phyloP scores from a whole-genome alignment of 2,113 vertebrate species.

The Lophura nycthemera region DNA sequence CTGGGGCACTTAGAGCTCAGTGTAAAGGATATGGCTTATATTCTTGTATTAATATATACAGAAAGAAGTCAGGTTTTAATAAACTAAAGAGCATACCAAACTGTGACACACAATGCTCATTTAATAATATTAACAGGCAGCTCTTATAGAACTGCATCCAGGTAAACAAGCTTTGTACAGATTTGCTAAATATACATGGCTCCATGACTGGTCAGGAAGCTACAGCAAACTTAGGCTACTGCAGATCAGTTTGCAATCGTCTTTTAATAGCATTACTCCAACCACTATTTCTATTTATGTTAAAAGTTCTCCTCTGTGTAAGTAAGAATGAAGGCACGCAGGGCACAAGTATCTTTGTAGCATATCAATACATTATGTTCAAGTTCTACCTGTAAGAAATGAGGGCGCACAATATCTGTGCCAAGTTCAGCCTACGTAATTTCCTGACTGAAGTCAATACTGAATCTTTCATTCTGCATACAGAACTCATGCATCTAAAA shows the following conservation, averaged over 20 bases:
- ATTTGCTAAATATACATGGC: fast-evolving
- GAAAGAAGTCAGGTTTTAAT: neutral
- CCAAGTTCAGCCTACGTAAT: too few species aligned
- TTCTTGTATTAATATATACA: neutral
- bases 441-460: too few species aligned
- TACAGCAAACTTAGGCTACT: neutral
- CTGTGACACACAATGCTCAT: neutral
- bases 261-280: neutral
- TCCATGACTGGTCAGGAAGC: neutral
- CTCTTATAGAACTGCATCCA: neutral
- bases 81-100: neutral
- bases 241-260: neutral
- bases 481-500: neutral
- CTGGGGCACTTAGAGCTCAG: neutral
- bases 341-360: neutral
- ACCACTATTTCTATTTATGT: neutral
- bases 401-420: too few species aligned
- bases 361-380: too few species aligned
- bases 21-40: neutral
- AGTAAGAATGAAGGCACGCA: fast-evolving
- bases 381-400: too few species aligned
- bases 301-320: neutral
- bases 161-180: neutral
- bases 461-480: too few species aligned
- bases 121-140: neutral